A percentile compares a stretch with the other conserved stretches of the same genome.
phyloP scores from a whole-genome alignment of 1,140 invertebrate species.

The Chrysoperla carnea region DNA sequence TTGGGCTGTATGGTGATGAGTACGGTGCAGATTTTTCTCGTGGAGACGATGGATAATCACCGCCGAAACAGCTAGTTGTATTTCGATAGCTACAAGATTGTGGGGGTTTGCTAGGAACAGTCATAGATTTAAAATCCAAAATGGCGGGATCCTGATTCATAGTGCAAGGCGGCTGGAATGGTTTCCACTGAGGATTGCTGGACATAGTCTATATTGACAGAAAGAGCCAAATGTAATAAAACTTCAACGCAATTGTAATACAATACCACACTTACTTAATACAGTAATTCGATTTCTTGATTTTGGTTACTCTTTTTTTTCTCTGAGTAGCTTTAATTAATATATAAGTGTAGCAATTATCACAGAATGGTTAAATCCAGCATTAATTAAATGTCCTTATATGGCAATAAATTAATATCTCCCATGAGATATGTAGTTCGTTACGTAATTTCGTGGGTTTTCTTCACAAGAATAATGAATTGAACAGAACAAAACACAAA shows the following conservation, averaged over 20 bases:
- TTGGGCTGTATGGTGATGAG: background rate
- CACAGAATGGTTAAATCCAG: slow-evolving; percentile 25
- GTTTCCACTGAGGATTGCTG: slow-evolving; percentile 82
- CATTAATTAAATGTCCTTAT: slow-evolving; percentile 12
- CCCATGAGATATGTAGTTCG: too few species aligned
- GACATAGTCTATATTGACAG: slow-evolving; percentile 45
- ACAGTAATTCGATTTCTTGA: background rate
- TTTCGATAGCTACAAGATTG: background rate
- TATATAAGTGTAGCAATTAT: slow-evolving; percentile 26
- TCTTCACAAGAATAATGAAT: too few species aligned
- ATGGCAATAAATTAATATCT: slow-evolving; percentile 10
- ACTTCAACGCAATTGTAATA: slow-evolving; percentile 8
- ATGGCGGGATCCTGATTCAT: slow-evolving; percentile 54
- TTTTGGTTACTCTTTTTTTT: background rate
- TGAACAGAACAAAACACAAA: too few species aligned
- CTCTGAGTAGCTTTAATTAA: too few species aligned
- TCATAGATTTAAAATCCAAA: slow-evolving; percentile 49
- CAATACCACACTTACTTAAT: background rate
- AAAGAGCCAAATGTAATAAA: slow-evolving; percentile 18
- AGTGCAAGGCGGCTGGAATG: slow-evolving; percentile 58
- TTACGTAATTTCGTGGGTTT: too few species aligned
- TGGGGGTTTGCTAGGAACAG: slow-evolving; percentile 23
- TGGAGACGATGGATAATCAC: background rate
- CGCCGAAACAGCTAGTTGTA: background rate
- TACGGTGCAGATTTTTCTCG: background rate